These are phyloP conservation scores for Acutogordius australiensis DNA, from an alignment of 2,888 invertebrate species.

Conservation along the genomic window DNA sequence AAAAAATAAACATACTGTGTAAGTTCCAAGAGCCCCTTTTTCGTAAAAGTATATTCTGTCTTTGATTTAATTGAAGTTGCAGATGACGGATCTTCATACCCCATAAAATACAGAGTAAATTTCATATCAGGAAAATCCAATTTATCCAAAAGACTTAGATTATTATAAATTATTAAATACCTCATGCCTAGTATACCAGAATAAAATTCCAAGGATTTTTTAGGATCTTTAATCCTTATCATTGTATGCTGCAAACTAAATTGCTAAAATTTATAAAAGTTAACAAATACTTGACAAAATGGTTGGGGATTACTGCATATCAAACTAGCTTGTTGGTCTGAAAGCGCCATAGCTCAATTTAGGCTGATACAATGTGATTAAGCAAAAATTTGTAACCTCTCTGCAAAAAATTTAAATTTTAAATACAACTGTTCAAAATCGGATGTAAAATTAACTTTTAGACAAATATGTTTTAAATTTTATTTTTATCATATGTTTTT, in stretches of 20 bases:
- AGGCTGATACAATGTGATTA: too few relatives aligned
- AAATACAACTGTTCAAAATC: too few relatives aligned
- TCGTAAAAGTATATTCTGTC: conserved; percentile 43
- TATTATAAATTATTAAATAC: conserved; percentile 16
- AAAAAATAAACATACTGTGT: conserved; percentile 47
- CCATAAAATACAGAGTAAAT: conserved; percentile 66
- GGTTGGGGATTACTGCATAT: not conserved
- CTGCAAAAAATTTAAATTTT: too few relatives aligned
- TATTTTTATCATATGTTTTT: too few relatives aligned
- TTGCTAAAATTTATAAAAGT: conserved; percentile 35
- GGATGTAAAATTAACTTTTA: too few relatives aligned
- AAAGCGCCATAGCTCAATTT: conserved; percentile 7
- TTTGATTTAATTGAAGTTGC: conserved; percentile 40
- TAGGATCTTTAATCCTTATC: conserved; percentile 73
- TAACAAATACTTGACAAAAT: not conserved
- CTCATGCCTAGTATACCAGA: conserved; percentile 66
- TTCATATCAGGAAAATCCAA: conserved; percentile 59
- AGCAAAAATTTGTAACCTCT: too few relatives aligned
- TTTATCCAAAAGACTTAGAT: conserved; percentile 40
- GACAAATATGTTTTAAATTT: too few relatives aligned
- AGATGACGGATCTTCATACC: conserved; percentile 45
- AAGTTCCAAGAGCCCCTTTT: conserved; percentile 57
- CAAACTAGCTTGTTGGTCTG: not conserved
- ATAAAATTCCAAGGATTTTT: conserved; percentile 56
- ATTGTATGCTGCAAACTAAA: conserved; percentile 85